Conservation (phyloP, 2,888 invertebrate species). For the Ormyrus thymus region DNA sequence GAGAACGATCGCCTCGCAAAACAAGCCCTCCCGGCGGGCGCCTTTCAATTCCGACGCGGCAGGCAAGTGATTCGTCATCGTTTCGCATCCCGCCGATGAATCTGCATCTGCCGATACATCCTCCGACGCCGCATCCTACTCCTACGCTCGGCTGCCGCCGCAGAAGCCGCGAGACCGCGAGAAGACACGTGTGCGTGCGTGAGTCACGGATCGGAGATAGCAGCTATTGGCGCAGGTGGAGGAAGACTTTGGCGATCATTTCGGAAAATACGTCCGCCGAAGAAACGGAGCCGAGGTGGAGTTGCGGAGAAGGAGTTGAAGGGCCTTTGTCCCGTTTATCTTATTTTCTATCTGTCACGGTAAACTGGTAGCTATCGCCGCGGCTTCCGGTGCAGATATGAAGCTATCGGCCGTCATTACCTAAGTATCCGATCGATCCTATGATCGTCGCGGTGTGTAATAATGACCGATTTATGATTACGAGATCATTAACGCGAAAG, state of each 20-base stretch:
- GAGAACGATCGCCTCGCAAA: neutral
- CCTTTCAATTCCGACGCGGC: too few species aligned
- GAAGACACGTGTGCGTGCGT: neutral
- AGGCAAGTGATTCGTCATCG: constrained; percentile 39
- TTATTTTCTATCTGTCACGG: constrained; percentile 5
- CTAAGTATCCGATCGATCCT: too few species aligned
- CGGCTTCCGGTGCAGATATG: too few species aligned
- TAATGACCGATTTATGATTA: too few species aligned
- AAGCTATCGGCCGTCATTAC: too few species aligned
- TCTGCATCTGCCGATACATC: constrained; percentile 31
- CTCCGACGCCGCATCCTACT: too few species aligned
- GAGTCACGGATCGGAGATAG: neutral
- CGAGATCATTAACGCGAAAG: too few species aligned
- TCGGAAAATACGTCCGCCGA: too few species aligned
- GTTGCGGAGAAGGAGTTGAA: neutral
- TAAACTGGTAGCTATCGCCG: constrained; percentile 13
- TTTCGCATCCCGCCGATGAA: constrained; percentile 23
- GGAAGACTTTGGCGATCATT: neutral
- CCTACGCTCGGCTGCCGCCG: neutral
- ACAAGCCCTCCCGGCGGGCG: too few species aligned
- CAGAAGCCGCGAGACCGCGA: neutral
- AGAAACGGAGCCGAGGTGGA: neutral
- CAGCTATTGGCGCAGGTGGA: neutral
- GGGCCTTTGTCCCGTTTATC: constrained; percentile 14
- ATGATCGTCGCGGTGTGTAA: too few species aligned